Percentiles rank a stretch among this genome's conserved stretches.
Evolutionary conservation across 2,888 invertebrate species (phyloP).

Genomic region (Heliconius ismenius): DNA sequence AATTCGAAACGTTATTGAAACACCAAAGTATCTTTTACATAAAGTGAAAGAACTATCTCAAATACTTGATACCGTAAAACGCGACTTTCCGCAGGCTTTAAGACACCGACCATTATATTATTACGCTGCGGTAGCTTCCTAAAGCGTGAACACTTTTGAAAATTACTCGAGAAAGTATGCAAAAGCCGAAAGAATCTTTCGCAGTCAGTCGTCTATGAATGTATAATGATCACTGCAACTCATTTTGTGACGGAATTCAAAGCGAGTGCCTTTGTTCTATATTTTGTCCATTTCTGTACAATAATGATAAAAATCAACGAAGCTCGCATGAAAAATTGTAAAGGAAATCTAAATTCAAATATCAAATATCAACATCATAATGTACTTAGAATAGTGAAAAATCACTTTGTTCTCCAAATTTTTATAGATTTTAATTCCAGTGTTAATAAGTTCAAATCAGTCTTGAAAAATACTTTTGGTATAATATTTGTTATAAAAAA

Average conservation of each 20-base stretch:
- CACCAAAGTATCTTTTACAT: constrained; percentile 42
- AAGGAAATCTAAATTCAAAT: constrained; percentile 12
- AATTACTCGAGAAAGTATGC: constrained; percentile 63
- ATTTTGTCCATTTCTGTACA: constrained; percentile 41
- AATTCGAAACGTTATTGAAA: constrained; percentile 41
- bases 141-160: constrained; percentile 66
- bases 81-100: constrained; percentile 42
- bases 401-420: too few relatives aligned
- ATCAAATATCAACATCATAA: neutral
- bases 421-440: too few relatives aligned
- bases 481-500: neutral
- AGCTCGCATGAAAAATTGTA: constrained; percentile 27
- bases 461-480: too few relatives aligned
- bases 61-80: constrained; percentile 42
- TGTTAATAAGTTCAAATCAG: too few relatives aligned
- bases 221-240: constrained; percentile 71
- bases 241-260: constrained; percentile 47
- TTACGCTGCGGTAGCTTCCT: constrained; percentile 68
- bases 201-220: constrained; percentile 73
- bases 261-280: constrained; percentile 48
- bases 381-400: too few relatives aligned
- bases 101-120: constrained; percentile 70
- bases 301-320: constrained; percentile 38
- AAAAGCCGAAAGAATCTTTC: constrained; percentile 65
- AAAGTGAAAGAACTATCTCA: constrained; percentile 43